These are phyloP conservation scores for Decapterus maruadsi DNA, from an alignment of 2,797 vertebrate species.

Conservation along the genomic window DNA sequence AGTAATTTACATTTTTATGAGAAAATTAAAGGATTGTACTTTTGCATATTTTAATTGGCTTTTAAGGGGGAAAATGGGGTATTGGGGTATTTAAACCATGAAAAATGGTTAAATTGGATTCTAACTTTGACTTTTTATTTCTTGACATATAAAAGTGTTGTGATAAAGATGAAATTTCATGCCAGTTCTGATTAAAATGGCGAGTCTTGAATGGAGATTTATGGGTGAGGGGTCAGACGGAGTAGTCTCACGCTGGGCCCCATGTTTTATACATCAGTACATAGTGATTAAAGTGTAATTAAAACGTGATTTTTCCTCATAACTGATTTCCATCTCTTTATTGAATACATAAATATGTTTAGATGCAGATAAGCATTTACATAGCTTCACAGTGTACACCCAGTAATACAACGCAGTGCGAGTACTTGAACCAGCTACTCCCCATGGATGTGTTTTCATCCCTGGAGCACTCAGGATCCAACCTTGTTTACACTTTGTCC, in stretches of 20 bases:
- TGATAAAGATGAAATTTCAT: slow-evolving; percentile 74
- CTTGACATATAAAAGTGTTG: slow-evolving; percentile 65
- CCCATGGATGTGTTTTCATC: slow-evolving; percentile 22
- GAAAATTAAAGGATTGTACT: slow-evolving; percentile 83
- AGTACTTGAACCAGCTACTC: slow-evolving; percentile 28
- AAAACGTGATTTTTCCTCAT: slow-evolving; percentile 59
- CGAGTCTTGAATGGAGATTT: slow-evolving; percentile 57
- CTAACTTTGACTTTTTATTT: slow-evolving; percentile 72
- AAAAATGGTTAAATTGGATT: slow-evolving; percentile 81
- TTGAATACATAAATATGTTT: slow-evolving; percentile 71
- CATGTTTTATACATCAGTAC: slow-evolving; percentile 71
- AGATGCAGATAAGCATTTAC: slow-evolving; percentile 62
- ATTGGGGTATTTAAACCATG: slow-evolving; percentile 76
- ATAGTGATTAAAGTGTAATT: slow-evolving; percentile 71
- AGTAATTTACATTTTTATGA: slow-evolving; percentile 85
- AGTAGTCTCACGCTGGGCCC: slow-evolving; percentile 59
- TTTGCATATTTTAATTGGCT: slow-evolving; percentile 82
- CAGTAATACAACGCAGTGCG: neutral
- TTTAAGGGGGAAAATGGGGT: slow-evolving; percentile 62
- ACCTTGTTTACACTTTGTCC: slow-evolving; percentile 37
- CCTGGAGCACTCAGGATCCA: slow-evolving; percentile 8
- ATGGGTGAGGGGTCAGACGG: slow-evolving; percentile 57
- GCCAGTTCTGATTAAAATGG: slow-evolving; percentile 67
- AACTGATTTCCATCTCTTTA: slow-evolving; percentile 59
- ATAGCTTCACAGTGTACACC: slow-evolving; percentile 17